Evolutionary conservation across 2,797 vertebrate genomes (phyloP).

Genomic region (Tolypeutes matacus): DNA sequence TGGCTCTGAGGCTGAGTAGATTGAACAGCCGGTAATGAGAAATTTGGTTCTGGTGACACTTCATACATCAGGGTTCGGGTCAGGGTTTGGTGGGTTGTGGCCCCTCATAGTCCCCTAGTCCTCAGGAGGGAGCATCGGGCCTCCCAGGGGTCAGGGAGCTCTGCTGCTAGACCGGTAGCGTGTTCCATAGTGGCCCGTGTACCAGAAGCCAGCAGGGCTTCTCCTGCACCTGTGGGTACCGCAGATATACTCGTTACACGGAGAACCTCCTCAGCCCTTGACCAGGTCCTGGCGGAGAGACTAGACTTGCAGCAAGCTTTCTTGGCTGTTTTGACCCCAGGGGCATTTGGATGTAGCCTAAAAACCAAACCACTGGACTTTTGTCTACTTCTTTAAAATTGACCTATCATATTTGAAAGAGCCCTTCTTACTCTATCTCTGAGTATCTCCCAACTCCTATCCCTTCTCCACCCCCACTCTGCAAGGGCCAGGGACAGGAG

Average conservation of each 20-base stretch:
- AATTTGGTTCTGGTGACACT: background rate
- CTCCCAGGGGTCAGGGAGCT: too few species aligned
- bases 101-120: too few species aligned
- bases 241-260: fast-evolving
- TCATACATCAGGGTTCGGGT: background rate
- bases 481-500: background rate
- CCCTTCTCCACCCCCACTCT: background rate
- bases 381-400: background rate
- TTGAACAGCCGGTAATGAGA: background rate
- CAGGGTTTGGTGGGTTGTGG: background rate
- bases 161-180: background rate
- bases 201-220: background rate
- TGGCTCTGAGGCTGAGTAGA: background rate
- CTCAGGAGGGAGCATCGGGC: too few species aligned
- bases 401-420: background rate
- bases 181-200: background rate
- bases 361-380: background rate
- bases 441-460: background rate
- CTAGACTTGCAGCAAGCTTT: background rate
- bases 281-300: background rate
- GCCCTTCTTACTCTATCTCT: background rate
- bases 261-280: too few species aligned
- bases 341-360: background rate
- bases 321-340: background rate
- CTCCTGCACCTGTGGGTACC: background rate